These are phyloP conservation scores for Acronicta psi DNA, from an alignment of 2,888 invertebrate species.

Conservation along the genomic window DNA sequence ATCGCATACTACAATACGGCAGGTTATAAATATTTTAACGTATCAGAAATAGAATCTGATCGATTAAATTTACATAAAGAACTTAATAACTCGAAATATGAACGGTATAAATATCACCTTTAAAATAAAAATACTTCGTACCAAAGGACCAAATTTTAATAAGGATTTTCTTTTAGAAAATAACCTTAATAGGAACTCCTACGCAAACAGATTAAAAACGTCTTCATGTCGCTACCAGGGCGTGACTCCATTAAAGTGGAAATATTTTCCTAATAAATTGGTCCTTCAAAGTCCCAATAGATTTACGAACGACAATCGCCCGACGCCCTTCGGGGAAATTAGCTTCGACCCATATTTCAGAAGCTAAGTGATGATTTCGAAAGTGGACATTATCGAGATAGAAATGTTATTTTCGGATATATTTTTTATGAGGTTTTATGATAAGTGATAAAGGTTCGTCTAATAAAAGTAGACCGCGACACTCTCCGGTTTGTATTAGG, in stretches of 20 bases:
- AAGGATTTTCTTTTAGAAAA: slow-evolving; percentile 18
- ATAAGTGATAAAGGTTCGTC: slow-evolving; percentile 9
- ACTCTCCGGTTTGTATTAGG: not conserved
- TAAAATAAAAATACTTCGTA: not conserved
- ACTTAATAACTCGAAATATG: not conserved
- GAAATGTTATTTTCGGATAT: slow-evolving; percentile 10
- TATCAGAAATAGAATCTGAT: no score
- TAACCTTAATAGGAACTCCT: slow-evolving; percentile 9
- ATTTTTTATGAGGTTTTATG: slow-evolving; percentile 8
- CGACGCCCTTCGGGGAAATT: slow-evolving; percentile 48
- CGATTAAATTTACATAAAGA: no score
- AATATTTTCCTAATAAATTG: slow-evolving; percentile 56
- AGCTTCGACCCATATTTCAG: slow-evolving; percentile 48
- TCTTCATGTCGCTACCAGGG: slow-evolving; percentile 40
- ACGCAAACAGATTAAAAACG: slow-evolving; percentile 47
- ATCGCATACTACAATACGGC: no score
- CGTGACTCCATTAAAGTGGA: slow-evolving; percentile 52
- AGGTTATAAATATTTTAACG: no score
- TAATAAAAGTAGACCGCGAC: slow-evolving; percentile 14
- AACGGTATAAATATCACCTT: not conserved
- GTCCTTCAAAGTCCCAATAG: slow-evolving; percentile 44
- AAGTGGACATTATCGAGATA: slow-evolving; percentile 25
- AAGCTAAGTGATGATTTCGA: slow-evolving; percentile 43
- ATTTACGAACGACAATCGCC: slow-evolving; percentile 44
- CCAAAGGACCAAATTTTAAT: slow-evolving; percentile 10